Base-by-base conservation (phyloP, 30 jellyfish, hydroid and myxozoan genomes). In the Aurelia sp. region DNA sequence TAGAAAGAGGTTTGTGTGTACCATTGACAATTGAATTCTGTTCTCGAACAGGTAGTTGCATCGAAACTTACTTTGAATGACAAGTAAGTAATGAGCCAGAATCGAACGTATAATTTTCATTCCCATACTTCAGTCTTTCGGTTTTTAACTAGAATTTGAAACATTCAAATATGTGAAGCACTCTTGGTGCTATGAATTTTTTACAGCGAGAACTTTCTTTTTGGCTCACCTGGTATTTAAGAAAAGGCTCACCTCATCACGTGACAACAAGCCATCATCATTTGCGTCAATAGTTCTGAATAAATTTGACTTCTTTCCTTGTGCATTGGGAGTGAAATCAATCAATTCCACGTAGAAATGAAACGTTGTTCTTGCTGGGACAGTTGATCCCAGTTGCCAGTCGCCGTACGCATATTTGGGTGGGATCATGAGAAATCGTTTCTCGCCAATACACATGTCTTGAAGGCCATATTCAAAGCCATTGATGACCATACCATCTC, bases 401-500 rank as follows among this genome's bases (percentile, higher is more conserved):
- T 71, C 92, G 0, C 98, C 98, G 64, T 93, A 93, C 21, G 98
- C 98, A 62, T 83, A 93, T 76, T 93, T 84, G 13, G 98, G 83
- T 18, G 98, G 98, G 9, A 93, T 66, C 79, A 88, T 93, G 64
- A 93, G 76, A 63, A 63, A 89, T 47, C 98, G 89, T 37, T 74
- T 81, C 60, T 93, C 98, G n/a, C 98, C 98, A 51, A 77, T 88
- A 77, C 98, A 93, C 98, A 93, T 93, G 69, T 93, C 98, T 19
- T 67, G 92, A 33, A 93, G 90, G 67, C 98, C 98, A 40, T 82
- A 80, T 73, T 93, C 98, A 84, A 95, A 93, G 4, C 98, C 98
- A 12, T 76, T 63, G 61, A 93, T 93, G 19, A 93, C 96, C 76
- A 82, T 95, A 18, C 91, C 96, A 23, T 88, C 97, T 9, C 98